Base-by-base conservation (phyloP, 2,797 vertebrate genomes). In the Eulemur mongoz region DNA sequence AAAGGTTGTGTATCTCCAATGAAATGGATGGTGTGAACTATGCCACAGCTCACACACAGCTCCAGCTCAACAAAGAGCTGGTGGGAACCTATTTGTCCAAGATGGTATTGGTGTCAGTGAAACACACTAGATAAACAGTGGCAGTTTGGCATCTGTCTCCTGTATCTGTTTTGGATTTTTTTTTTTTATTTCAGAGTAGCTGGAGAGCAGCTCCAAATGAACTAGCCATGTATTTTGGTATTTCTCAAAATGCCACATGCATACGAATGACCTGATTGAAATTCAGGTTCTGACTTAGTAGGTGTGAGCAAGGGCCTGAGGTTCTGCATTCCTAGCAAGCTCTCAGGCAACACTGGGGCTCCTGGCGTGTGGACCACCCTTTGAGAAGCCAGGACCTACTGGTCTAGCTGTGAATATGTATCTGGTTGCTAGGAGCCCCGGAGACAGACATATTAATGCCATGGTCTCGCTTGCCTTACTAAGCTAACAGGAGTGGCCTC, bases 121-220 rank as follows among this genome's bases (percentile, higher is more conserved):
- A 17, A 63, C 2, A 2, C 12, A 7, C 0, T 0, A 20, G 52
- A 32, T 6, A 11, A 8, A 35, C 11, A 3, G 32, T 0, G 23
- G 25, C 17, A 30, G n/a, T 8, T 18, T 1, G 27, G 50, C 1
- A 25, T 12, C 27, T 43, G 40, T 27, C 35, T 38, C 9, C 0
- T 0, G 20, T 13, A 40, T n/a, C 25, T 52, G 4, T 8, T 59
- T 72, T 50, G 20, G 48, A 25, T 38, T 82, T n/a, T 48, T 82
- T 38, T 38, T 40, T 40, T 48, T 30, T 30, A n/a, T 38, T 27
- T 13, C 17, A 43, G 23, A 13, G 40, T 25, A 61, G 48, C 13
- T 5, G 23, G 6, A 54, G n/a, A 52, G 69, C 4, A n/a, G 43
- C 22, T 72, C 15, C 3, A 8, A 38, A 17, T 13, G 7, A 30